These are phyloP conservation scores for Arnoldichthys spilopterus DNA, from an alignment of 2,797 vertebrate genomes.

Conservation along the genomic window DNA sequence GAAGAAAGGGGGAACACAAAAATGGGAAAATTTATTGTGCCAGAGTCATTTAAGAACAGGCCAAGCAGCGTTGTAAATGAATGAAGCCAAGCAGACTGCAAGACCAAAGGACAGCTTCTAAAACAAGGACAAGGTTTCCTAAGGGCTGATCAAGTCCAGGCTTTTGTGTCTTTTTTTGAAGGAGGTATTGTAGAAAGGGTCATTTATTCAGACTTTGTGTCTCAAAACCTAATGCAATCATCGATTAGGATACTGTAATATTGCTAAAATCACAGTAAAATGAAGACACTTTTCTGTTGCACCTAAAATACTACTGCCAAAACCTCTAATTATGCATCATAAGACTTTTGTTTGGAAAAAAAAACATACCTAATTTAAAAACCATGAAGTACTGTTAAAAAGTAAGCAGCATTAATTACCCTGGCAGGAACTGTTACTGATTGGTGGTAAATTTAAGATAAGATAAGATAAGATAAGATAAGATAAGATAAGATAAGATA, in stretches of 20 bases:
- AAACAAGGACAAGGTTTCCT: conserved; percentile 18
- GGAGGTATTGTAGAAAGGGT: conserved; percentile 17
- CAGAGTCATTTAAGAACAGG: conserved; percentile 78
- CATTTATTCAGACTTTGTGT: conserved; percentile 35
- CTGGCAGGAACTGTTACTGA: neutral
- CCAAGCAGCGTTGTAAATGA: conserved; percentile 80
- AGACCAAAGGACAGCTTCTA: conserved; percentile 47
- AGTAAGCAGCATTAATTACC: neutral
- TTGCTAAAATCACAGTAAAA: neutral
- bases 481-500: too few relatives aligned
- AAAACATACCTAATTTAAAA: neutral
- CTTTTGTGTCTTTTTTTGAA: conserved; percentile 35
- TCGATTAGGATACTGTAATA: neutral
- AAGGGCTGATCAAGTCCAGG: neutral
- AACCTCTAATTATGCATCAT: neutral
- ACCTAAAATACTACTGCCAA: too few relatives aligned
- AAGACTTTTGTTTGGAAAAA: neutral
- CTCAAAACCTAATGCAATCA: neutral
- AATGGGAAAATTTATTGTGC: conserved; percentile 60
- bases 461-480: too few relatives aligned
- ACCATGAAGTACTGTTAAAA: neutral
- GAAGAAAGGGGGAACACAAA: conserved; percentile 49
- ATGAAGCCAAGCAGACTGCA: conserved; percentile 74
- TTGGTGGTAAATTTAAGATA: neutral
- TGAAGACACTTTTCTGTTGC: neutral